A percentile compares a stretch with the other conserved stretches of the same genome.
Evolutionary conservation across 2,113 vertebrate genomes (phyloP).

Genomic region (Laticauda laticaudata): DNA sequence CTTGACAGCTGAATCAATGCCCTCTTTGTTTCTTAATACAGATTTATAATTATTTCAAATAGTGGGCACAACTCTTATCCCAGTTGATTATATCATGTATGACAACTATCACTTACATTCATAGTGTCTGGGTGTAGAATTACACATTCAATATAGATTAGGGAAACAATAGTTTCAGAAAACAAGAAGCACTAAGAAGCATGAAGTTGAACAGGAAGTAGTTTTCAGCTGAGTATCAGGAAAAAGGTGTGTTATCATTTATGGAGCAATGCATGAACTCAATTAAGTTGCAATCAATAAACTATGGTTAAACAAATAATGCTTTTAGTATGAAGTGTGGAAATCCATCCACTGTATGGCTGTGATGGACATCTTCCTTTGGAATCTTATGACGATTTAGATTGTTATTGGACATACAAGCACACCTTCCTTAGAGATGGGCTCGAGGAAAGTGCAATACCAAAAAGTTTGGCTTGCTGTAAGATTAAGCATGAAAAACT

Average conservation of each 20-base stretch:
- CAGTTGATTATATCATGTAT: not conserved
- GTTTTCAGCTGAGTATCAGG: not conserved
- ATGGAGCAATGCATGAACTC: not conserved
- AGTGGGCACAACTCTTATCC: not conserved
- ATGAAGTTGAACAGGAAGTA: not conserved
- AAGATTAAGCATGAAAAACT: not conserved
- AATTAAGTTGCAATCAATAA: not conserved
- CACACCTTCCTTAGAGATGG: not conserved
- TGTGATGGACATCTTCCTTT: not conserved
- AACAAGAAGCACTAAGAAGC: not conserved
- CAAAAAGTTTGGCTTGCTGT: not conserved
- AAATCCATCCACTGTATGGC: not conserved
- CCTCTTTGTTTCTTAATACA: not conserved
- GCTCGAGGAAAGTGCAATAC: not conserved
- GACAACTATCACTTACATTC: not conserved
- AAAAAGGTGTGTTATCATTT: not conserved
- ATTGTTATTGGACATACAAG: not conserved
- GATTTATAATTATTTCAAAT: not conserved
- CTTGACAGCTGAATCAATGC: not conserved
- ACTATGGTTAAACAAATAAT: not conserved
- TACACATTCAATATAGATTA: not conserved
- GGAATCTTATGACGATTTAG: not conserved
- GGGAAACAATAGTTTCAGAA: not conserved
- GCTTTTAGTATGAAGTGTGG: not conserved
- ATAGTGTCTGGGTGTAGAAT: not conserved